Base-by-base conservation (phyloP, 2,113 vertebrate genomes). In the Tylochromis polylepis region DNA sequence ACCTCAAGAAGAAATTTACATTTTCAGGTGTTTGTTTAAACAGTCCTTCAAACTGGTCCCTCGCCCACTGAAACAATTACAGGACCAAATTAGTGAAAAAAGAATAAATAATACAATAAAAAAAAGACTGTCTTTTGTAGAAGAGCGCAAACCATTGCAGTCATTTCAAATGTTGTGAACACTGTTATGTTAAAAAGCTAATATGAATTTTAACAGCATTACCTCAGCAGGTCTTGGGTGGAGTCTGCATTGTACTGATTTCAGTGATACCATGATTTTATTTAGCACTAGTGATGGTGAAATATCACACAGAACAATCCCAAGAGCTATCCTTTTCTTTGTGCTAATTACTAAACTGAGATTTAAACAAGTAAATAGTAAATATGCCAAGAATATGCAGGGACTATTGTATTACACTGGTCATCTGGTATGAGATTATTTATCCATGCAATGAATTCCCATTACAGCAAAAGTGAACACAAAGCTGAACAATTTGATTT, bases 31-130 rank as follows among this genome's bases (percentile, higher is more conserved):
- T 84, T 81, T 96, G 94, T 78, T 96, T 97, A 58, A 96, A 97
- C 11, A 96, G 89, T 43, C 96, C 95, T 86, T 96, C 97, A 90
- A 97, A 97, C 88, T 96, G 95, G 87, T 97, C 96, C 91, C 97
- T 95, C 84, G 96, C 96, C 97, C 96, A 97, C 96, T 97, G 82
- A 70, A 95, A 93, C 16, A 77, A 72, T 14, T 55, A 6, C 2
- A 59, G 11, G 3, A 72, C 41, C 34, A 53, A 27, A 34, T 83
- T 41, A 81, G 58, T 46, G 18, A 18, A 51, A 75, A 55, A 29
- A 46, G 5, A 18, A 41, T 11, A 31, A 43, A 20, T 34, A 8
- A 75, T 2, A 41, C 31, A 79, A 11, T 18, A 58, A 38, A 29
- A 34, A 36, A 60, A 81, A 80, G 9, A 41, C 53, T 18, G 38